Percentiles rank a stretch among this genome's conserved stretches.
Conservation (phyloP, 2,113 vertebrate species). For the Carassius carassius region DNA sequence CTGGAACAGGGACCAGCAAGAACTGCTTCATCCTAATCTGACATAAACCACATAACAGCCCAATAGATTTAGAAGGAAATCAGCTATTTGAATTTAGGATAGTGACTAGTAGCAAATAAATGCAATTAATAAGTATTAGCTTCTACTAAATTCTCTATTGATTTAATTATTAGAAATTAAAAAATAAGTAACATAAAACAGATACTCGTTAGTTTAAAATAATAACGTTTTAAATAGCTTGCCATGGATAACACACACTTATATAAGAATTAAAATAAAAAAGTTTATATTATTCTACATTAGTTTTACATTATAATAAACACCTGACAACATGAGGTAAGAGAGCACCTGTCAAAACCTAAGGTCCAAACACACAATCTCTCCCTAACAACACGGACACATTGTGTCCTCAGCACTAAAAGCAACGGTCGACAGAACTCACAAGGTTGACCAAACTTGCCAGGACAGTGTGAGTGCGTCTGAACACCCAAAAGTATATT, state of each 20-base stretch:
- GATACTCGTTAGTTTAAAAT: background rate
- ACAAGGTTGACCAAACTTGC: constrained; percentile 5
- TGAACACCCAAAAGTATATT: background rate
- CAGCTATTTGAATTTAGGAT: background rate
- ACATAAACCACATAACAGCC: background rate
- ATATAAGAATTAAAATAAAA: background rate
- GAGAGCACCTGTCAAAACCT: background rate
- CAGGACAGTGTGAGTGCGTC: background rate
- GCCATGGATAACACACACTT: background rate
- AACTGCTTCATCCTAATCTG: background rate
- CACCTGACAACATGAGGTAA: background rate
- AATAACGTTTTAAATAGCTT: background rate
- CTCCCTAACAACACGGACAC: background rate
- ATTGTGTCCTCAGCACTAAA: background rate
- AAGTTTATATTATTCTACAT: background rate
- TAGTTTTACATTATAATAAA: background rate
- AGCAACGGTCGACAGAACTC: background rate
- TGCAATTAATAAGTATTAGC: background rate
- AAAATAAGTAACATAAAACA: background rate
- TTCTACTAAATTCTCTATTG: background rate
- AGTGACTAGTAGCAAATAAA: background rate
- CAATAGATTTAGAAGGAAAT: background rate
- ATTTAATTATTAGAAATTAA: background rate
- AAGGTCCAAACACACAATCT: background rate
- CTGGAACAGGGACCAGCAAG: background rate